A percentile compares a stretch with the other conserved stretches of the same genome.
Evolutionary conservation across 2,113 vertebrate genomes (phyloP).

Genomic region (Oncorhynchus nerka): DNA sequence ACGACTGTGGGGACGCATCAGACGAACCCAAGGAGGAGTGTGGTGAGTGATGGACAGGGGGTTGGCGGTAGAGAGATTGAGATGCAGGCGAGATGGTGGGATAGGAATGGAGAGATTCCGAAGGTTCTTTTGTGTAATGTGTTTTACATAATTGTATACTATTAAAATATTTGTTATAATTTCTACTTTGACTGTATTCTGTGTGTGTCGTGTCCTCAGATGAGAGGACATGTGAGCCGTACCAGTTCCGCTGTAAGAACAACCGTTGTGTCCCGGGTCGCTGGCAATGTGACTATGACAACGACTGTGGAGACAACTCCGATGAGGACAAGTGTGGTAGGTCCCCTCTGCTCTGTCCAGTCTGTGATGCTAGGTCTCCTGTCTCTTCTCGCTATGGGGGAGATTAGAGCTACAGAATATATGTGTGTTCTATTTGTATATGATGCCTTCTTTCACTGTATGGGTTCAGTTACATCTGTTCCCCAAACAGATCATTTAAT

Average conservation of each 20-base stretch:
- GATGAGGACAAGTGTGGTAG: slow-evolving; percentile 96
- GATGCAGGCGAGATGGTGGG: background rate
- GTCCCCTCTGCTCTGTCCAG: slow-evolving; percentile 38
- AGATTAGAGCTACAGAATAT: background rate
- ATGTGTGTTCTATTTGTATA: background rate
- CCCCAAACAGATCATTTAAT: too few species aligned
- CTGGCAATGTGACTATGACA: slow-evolving; percentile 97
- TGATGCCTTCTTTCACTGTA: background rate
- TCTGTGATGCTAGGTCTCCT: too few species aligned
- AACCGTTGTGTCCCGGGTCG: slow-evolving; percentile 96
- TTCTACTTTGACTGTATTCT: background rate
- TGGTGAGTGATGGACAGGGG: slow-evolving; percentile 70
- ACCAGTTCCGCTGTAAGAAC: slow-evolving; percentile 98
- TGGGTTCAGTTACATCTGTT: too few species aligned
- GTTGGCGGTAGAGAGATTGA: background rate
- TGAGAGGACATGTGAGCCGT: slow-evolving; percentile 94
- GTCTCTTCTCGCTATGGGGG: too few species aligned
- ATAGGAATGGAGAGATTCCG: background rate
- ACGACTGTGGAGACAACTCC: slow-evolving; percentile 93
- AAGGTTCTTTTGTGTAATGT: background rate
- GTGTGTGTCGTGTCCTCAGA: slow-evolving; percentile 67
- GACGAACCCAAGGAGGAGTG: slow-evolving; percentile 98
- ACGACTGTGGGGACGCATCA: slow-evolving; percentile 92
- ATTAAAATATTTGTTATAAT: background rate
- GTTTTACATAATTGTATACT: background rate